These are phyloP conservation scores for Diglossa cyanea DNA, from an alignment of 2,797 vertebrate species.

Conservation along the genomic window DNA sequence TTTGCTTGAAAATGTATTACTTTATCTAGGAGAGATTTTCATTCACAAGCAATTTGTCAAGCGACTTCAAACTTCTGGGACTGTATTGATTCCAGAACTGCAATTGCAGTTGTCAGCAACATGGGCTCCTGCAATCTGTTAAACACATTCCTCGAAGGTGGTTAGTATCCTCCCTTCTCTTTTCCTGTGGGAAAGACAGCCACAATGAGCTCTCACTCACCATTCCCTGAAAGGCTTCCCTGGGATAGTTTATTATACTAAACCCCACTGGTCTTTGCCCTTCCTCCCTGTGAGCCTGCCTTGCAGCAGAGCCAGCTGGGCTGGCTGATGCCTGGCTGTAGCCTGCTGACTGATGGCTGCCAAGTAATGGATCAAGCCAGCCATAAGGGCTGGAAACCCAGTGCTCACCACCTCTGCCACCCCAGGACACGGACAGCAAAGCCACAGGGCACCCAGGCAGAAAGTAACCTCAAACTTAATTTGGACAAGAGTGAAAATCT, in stretches of 20 bases:
- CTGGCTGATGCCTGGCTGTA: not conserved
- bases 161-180: conserved; percentile 5
- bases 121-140: not conserved
- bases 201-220: not conserved
- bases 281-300: not conserved
- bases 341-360: not conserved
- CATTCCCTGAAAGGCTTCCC: not conserved
- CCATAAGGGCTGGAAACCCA: not conserved
- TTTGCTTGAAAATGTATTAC: not conserved
- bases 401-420: fast-evolving
- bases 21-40: conserved; percentile 15
- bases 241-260: conserved; percentile 3
- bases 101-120: conserved; percentile 46
- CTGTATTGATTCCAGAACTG: conserved; percentile 32
- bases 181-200: conserved; percentile 54
- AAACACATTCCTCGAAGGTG: conserved; percentile 51
- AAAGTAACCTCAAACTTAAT: not conserved
- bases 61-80: not conserved
- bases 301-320: fast-evolving
- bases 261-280: not conserved
- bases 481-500: not conserved
- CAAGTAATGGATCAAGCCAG: not conserved
- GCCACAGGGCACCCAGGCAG: not conserved
- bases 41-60: conserved; percentile 31
- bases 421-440: not conserved